These are phyloP conservation scores for Phaetusa simplex DNA, from an alignment of 2,113 vertebrate species.

Conservation along the genomic window DNA sequence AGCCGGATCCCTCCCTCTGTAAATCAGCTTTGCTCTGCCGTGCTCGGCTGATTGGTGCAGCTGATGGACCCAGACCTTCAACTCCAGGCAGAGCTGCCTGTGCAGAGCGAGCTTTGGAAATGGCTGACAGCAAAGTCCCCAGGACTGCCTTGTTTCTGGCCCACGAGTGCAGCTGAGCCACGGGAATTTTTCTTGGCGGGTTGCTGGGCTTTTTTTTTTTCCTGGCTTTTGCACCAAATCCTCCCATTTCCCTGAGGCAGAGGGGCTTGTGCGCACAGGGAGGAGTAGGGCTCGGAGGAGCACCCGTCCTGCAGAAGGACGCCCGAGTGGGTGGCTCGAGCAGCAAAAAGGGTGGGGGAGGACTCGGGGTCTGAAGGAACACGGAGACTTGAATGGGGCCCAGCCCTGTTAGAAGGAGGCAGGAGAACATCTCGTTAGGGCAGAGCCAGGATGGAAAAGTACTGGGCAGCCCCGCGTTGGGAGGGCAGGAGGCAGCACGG, in stretches of 20 bases:
- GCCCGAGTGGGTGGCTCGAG: neutral
- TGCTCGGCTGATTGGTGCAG: neutral
- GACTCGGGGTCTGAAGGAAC: neutral
- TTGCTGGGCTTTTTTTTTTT: neutral
- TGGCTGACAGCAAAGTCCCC: neutral
- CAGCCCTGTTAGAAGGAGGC: neutral
- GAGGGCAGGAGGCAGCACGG: neutral
- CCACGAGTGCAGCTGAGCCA: neutral
- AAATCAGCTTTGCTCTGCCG: neutral
- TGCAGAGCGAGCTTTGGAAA: neutral
- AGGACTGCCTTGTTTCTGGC: neutral
- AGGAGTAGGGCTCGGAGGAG: neutral
- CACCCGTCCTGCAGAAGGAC: neutral
- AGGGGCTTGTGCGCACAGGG: neutral
- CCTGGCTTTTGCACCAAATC: neutral
- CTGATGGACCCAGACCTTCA: neutral
- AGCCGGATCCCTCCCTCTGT: neutral
- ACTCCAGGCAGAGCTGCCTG: neutral
- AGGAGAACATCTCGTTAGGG: neutral
- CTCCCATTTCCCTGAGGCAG: neutral
- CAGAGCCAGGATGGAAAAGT: constrained; percentile 59
- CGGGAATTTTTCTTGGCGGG: neutral
- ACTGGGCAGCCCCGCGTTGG: neutral
- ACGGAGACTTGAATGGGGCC: neutral
- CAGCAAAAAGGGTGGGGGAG: neutral